A percentile compares a stretch with the other conserved stretches of the same genome.
These are phyloP conservation scores for Phytoseiulus persimilis DNA, from an alignment of 2,888 invertebrate genomes.

Conservation along the genomic window DNA sequence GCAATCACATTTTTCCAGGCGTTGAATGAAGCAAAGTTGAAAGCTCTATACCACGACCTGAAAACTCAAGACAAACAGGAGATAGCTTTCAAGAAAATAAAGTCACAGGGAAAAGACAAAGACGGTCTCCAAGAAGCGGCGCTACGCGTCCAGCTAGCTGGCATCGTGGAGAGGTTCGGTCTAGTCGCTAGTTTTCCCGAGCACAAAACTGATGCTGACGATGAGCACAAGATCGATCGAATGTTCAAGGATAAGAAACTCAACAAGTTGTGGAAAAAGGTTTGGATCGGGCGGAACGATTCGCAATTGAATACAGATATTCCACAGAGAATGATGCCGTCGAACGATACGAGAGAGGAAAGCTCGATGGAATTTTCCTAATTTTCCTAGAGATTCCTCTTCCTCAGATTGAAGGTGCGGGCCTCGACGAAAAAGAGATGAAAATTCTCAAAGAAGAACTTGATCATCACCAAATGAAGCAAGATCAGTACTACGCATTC, in stretches of 20 bases:
- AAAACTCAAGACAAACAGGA: constrained; percentile 89
- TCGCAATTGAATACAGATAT: too few species aligned
- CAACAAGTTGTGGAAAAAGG: constrained; percentile 79
- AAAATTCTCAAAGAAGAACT: constrained; percentile 77
- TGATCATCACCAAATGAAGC: constrained; percentile 79
- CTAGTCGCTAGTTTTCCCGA: constrained; percentile 63
- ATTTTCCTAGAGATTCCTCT: neutral
- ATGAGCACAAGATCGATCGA: constrained; percentile 50
- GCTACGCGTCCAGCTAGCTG: constrained; percentile 64
- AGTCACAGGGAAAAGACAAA: constrained; percentile 73
- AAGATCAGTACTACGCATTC: constrained; percentile 76
- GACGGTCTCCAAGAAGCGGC: constrained; percentile 75
- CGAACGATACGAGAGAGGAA: too few species aligned
- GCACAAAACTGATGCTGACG: neutral
- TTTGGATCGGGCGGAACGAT: constrained; percentile 62
- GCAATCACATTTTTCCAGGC: too few species aligned
- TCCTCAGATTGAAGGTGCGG: neutral
- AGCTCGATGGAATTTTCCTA: too few species aligned
- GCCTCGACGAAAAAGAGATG: constrained; percentile 62
- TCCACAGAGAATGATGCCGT: too few species aligned
- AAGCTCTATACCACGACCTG: constrained; percentile 75
- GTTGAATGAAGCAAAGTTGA: constrained; percentile 70
- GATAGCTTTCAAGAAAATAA: constrained; percentile 68
- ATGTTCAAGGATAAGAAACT: constrained; percentile 81
- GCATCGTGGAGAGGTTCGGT: constrained; percentile 70